phyloP scores from a whole-genome alignment of 2,797 vertebrate species.

The Sebastolobus alascanus region DNA sequence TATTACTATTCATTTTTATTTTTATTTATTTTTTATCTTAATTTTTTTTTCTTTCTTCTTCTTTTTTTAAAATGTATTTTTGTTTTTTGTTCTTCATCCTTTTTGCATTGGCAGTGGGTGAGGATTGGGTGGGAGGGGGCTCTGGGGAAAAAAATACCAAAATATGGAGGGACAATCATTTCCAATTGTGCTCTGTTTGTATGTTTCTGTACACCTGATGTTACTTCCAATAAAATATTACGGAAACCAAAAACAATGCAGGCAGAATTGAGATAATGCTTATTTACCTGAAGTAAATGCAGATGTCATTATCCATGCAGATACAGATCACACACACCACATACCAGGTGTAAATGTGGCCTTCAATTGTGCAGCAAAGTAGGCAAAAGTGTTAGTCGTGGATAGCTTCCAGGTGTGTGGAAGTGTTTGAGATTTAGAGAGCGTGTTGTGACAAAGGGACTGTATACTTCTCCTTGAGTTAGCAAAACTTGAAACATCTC shows the following conservation, averaged over 20 bases:
- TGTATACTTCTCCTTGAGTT: not conserved
- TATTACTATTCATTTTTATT: too few relatives aligned
- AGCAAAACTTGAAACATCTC: constrained; percentile 27
- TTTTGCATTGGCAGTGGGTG: too few relatives aligned
- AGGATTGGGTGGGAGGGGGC: too few relatives aligned
- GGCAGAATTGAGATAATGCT: not conserved
- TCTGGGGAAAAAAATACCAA: too few relatives aligned
- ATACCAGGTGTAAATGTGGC: not conserved
- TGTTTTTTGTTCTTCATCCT: too few relatives aligned
- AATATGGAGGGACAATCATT: too few relatives aligned
- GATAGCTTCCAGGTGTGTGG: constrained; percentile 22
- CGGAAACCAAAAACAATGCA: not conserved
- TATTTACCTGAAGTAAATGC: not conserved
- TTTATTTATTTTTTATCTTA: too few relatives aligned
- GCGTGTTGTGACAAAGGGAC: constrained; percentile 1
- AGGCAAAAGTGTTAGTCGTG: not conserved
- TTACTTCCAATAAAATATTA: too few relatives aligned
- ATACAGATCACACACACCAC: not conserved
- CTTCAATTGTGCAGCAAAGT: not conserved
- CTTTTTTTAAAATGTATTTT: too few relatives aligned
- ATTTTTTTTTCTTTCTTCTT: too few relatives aligned
- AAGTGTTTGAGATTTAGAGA: not conserved
- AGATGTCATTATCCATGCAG: not conserved
- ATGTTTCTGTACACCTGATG: too few relatives aligned
- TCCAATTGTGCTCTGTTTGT: too few relatives aligned